Conservation (phyloP, 2,113 vertebrate species). For the Pluvianellus socialis region DNA sequence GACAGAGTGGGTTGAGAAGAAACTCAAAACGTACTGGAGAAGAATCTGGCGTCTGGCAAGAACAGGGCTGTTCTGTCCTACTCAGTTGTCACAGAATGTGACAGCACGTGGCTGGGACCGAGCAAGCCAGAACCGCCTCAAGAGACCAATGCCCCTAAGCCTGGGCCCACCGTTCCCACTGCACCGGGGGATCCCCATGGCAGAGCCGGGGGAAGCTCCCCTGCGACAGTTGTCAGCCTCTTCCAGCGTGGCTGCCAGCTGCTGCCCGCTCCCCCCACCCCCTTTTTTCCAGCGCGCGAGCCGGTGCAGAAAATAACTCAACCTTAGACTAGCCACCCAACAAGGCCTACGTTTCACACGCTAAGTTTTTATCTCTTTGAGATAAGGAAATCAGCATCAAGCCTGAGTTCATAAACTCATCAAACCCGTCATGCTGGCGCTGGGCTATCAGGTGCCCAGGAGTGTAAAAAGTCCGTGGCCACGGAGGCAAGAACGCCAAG, state of each 20-base stretch:
- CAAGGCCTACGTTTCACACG: not conserved
- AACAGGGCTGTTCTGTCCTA: not conserved
- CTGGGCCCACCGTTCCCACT: not conserved
- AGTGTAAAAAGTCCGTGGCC: not conserved
- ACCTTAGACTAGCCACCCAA: not conserved
- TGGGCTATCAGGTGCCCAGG: not conserved
- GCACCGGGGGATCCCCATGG: not conserved
- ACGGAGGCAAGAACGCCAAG: not conserved
- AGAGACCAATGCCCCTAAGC: not conserved
- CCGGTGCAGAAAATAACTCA: not conserved
- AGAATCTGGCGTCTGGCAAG: slow-evolving; percentile 8
- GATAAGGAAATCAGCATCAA: not conserved
- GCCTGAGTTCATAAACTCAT: not conserved
- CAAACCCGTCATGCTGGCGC: not conserved
- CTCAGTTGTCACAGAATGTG: not conserved
- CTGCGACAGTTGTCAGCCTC: not conserved
- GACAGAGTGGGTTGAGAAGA: not conserved
- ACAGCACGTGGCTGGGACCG: not conserved
- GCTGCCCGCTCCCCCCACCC: not conserved
- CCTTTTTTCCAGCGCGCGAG: not conserved
- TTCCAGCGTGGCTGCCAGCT: not conserved
- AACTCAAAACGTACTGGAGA: not conserved
- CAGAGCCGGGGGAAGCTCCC: not conserved
- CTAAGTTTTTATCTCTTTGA: not conserved
- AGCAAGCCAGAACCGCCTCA: not conserved